Percentiles rank a stretch among this genome's conserved stretches.
These are phyloP conservation scores for Danionella cerebrum DNA, from an alignment of 2,113 vertebrate species.

Conservation along the genomic window DNA sequence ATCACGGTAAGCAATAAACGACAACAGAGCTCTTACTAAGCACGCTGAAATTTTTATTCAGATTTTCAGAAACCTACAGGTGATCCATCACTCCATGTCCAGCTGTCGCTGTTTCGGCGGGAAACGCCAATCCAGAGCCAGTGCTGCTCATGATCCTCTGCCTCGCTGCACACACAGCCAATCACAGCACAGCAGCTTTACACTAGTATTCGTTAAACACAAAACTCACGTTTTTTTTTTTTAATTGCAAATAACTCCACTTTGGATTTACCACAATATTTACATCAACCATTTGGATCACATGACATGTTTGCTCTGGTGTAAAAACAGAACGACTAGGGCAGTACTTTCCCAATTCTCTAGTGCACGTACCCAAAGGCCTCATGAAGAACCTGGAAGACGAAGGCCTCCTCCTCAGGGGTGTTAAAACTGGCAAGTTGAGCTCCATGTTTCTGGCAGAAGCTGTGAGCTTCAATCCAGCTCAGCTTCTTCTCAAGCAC, in stretches of 20 bases:
- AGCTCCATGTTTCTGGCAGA: constrained; percentile 76
- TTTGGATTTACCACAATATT: too few relatives aligned
- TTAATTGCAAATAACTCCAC: too few relatives aligned
- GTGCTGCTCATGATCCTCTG: constrained; percentile 85
- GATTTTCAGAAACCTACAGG: constrained; percentile 67
- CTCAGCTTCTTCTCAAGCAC: constrained; percentile 76
- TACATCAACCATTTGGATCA: too few relatives aligned
- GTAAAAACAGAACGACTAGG: too few relatives aligned
- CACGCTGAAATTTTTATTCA: too few relatives aligned
- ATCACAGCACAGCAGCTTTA: neutral
- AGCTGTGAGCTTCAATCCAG: constrained; percentile 81
- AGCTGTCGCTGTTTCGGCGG: constrained; percentile 77
- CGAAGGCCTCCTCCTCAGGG: constrained; percentile 81
- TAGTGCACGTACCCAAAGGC: constrained; percentile 73
- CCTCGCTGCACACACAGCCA: constrained; percentile 57
- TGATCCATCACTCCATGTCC: constrained; percentile 89
- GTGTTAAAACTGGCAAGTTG: constrained; percentile 82
- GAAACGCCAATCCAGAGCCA: constrained; percentile 97
- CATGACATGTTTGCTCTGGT: too few relatives aligned
- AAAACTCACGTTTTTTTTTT: too few relatives aligned
- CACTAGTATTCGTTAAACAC: neutral
- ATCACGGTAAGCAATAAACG: too few relatives aligned
- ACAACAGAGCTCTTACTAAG: too few relatives aligned
- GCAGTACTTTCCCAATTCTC: rapidly evolving
- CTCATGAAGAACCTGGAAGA: constrained; percentile 80